A percentile compares a stretch with the other conserved stretches of the same genome.
phyloP scores from a whole-genome alignment of 2,113 vertebrate species.

The Forbesichthys papilliferus region DNA sequence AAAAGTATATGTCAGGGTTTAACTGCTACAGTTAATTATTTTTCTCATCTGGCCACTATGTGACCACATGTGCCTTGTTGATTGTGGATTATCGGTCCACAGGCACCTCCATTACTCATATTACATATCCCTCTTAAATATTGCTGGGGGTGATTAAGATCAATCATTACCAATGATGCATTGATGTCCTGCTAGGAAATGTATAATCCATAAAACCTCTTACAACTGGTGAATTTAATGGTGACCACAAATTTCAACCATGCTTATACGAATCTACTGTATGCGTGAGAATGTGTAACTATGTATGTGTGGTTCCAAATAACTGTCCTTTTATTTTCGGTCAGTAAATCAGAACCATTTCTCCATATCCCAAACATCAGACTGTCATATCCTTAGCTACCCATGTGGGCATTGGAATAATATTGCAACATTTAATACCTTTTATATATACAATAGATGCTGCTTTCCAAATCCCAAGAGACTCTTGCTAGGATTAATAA shows the following conservation, averaged over 20 bases:
- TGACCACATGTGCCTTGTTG: constrained; percentile 53
- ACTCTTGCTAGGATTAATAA: background rate
- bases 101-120: constrained; percentile 2
- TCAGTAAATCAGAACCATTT: constrained; percentile 35
- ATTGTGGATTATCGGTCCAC: constrained; percentile 7
- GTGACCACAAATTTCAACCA: constrained; percentile 14
- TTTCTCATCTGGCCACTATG: background rate
- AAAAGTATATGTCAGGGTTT: background rate
- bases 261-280: constrained; percentile 6
- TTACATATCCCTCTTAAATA: constrained; percentile 5
- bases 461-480: background rate
- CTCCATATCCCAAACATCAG: background rate
- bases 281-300: constrained; percentile 3
- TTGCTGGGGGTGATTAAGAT: background rate
- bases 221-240: background rate
- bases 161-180: background rate
- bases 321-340: constrained; percentile 26
- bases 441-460: constrained; percentile 23
- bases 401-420: background rate
- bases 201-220: constrained; percentile 1
- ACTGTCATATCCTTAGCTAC: constrained; percentile 20
- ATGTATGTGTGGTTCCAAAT: constrained; percentile 10
- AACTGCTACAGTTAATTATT: no score
- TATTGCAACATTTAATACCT: constrained; percentile 20
- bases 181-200: background rate